Evolutionary conservation across 1,140 invertebrate genomes (phyloP), one percentile per base, ranked within the genome.

Genomic region (Leptonema lineaticorne): DNA sequence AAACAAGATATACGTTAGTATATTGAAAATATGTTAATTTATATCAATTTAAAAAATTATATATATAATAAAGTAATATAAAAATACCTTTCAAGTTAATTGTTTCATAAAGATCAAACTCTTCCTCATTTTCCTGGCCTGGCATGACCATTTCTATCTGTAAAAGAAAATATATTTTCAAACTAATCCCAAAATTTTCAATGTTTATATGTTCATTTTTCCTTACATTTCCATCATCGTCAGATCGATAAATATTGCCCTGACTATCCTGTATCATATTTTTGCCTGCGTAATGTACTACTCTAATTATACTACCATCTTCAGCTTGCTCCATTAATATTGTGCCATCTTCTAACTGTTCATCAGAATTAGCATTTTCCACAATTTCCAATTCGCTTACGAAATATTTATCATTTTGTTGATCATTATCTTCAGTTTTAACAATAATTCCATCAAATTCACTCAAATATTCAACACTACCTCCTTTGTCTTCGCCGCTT

Each of bases 201-300:
- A 37, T 37, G 14, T 28, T 37, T 56, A 48, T 50, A 45, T 33
- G 14, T n/a, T 20, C 30, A 33, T 22, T 24, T 16, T 20, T 20
- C 66, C 41, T 65, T 63, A 74, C 69, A 58, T 78, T 68, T 45
- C 59, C 63, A 30, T 72, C 67, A 48, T 27, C 63, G 70, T 71
- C 28, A 9, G 24, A 11, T 73, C 70, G 22, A 69, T 76, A 58
- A 70, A 67, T 1, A 73, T 72, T 62, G 75, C 78, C 24, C 70
- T 73, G 63, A 74, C 76, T 14, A 73, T 68, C 24, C 74, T 76
- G 37, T 71, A 74, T 27, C 74, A 73, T 69, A 75, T 75, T 29
- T 73, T 69, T 24, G 68, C 68, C 18, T 24, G 67, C 60, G 22
- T 53, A 24, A 1, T 53, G 50, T 48, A 69, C 27, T 45, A 69